Evolutionary conservation across 2,797 vertebrate species (phyloP).

Genomic region (Gymnodraco acuticeps): DNA sequence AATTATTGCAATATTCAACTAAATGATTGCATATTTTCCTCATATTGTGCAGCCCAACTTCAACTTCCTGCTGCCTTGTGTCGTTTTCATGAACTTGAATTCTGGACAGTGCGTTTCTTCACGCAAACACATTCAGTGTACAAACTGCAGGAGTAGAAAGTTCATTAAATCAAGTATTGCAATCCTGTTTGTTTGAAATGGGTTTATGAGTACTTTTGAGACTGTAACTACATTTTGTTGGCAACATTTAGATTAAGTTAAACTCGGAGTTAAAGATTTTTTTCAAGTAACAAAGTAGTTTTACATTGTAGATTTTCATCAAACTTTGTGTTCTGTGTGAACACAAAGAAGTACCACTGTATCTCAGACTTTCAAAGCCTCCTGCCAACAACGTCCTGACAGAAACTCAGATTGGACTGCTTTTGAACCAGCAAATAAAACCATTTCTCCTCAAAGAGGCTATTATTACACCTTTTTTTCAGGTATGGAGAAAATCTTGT

Average conservation of each 20-base stretch:
- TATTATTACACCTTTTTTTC: neutral
- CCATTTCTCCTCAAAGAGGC: neutral
- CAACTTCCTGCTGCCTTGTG: too few relatives aligned
- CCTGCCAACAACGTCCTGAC: neutral
- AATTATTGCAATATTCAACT: too few relatives aligned
- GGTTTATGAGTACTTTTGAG: neutral
- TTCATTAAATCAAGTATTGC: neutral
- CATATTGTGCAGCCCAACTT: too few relatives aligned
- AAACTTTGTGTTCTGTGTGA: neutral
- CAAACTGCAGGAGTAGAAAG: too few relatives aligned
- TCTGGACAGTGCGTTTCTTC: too few relatives aligned
- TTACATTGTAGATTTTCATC: neutral
- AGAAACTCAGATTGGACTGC: neutral
- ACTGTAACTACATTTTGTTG: neutral
- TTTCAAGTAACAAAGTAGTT: neutral
- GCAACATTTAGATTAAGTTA: neutral
- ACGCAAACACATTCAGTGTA: too few relatives aligned
- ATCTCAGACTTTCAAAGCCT: neutral
- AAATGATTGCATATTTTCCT: too few relatives aligned
- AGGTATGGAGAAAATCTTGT: neutral
- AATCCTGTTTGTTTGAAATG: neutral
- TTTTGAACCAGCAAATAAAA: slow-evolving; percentile 25
- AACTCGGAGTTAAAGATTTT: neutral
- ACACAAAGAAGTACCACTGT: neutral
- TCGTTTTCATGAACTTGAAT: too few relatives aligned